Base-by-base conservation (phyloP, 2,888 invertebrate species). In the Rosalia funebris region DNA sequence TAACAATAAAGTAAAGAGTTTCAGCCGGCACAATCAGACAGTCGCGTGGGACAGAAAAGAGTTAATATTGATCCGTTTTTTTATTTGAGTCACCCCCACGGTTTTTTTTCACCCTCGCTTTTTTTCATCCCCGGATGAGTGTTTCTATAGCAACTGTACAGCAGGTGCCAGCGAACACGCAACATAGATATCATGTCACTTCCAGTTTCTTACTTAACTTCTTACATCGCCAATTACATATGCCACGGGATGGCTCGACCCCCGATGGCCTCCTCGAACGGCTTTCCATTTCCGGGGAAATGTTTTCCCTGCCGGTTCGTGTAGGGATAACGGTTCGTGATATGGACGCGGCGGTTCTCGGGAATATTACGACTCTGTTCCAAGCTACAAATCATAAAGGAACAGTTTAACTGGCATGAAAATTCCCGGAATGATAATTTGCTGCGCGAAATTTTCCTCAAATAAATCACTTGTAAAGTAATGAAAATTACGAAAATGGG, bases 61-160 rank as follows among this genome's bases (percentile, higher is more conserved):
- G 87, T 87, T 87, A 87, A 87, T 86, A 87, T 87, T 86, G 87
- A 87, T 87, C 86, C 84, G 84, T 84, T 85, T 85, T 83, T 86
- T 85, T 84, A 85, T 85, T 85, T 84, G 84, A 85, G 85, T 85
- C 85, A 84, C 84, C 84, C 85, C 83, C 84, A 84, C 82, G 84
- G 66, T 70, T 83, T 84, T 84, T 76, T 85, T 85, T 84, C 84
- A 84, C 85, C 85, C 85, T 79, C 79, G 78, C 76, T 78, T 79
- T 81, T 80, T 80, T 80, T 79, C 78, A 79, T 81, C 82, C 82
- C 81, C 82, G 84, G 84, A 84, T 84, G 84, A 85, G 85, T 85
- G 86, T 86, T 85, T 84, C 85, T 85, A 86, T 86, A 85, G 86
- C 85, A 85, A 86, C 85, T 84, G 83, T 83, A 82, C 80, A 82